phyloP scores from a whole-genome alignment of 92 coral and sea anemone genomes.

The Parazoanthus darwini region DNA sequence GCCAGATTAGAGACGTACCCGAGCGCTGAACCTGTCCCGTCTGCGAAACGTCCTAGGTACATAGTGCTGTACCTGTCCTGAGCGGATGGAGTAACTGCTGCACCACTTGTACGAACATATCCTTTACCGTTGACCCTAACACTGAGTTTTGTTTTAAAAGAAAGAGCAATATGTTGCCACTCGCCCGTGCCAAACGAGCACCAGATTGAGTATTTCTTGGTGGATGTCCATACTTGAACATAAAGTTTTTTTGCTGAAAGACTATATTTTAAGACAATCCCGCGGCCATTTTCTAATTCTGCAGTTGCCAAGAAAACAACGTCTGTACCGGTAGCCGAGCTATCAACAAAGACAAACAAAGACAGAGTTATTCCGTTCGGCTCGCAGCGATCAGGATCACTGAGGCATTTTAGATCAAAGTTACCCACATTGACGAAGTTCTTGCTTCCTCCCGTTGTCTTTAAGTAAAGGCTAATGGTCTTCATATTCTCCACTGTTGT shows the following conservation, averaged over 20 bases:
- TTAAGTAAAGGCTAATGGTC: constrained; percentile 8
- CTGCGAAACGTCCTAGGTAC: constrained; percentile 16
- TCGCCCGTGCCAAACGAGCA: not conserved
- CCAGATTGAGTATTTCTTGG: not conserved
- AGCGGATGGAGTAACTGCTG: not conserved
- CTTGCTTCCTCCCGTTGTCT: constrained; percentile 12
- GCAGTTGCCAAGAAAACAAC: constrained; percentile 40
- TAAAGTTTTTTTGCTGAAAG: not conserved
- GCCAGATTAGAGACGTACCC: constrained; percentile 34
- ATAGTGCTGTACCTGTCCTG: constrained; percentile 13
- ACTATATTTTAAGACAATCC: not conserved
- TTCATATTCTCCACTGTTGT: constrained; percentile 45
- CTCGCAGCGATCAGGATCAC: constrained; percentile 55
- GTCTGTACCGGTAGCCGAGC: not conserved
- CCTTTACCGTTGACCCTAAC: not conserved
- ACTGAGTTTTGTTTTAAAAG: not conserved
- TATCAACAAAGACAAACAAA: constrained; percentile 51
- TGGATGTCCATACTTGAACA: constrained; percentile 1
- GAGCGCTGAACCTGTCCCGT: constrained; percentile 11
- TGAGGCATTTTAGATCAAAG: constrained; percentile 57
- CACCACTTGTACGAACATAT: not conserved
- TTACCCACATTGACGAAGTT: constrained; percentile 64
- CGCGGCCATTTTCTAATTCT: constrained; percentile 28
- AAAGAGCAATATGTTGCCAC: constrained; percentile 20
- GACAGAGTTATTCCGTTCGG: constrained; percentile 57